phyloP scores from a whole-genome alignment of 1,140 invertebrate genomes.

The Dysdera silvatica region DNA sequence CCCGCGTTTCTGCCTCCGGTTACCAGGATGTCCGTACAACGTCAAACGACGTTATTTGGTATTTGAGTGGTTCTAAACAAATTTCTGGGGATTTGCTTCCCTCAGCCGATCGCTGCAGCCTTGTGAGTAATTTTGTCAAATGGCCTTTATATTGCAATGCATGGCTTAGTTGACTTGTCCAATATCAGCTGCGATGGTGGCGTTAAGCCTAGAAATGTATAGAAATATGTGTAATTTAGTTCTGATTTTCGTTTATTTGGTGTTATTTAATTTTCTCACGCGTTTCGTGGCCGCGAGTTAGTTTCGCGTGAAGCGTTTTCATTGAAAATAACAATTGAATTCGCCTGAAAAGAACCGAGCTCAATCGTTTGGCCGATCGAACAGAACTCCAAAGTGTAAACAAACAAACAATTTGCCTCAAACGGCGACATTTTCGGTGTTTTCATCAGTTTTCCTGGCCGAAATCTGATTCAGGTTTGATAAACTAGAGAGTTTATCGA shows the following conservation, averaged over 20 bases:
- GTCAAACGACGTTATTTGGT: neutral
- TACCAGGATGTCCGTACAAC: conserved; percentile 2
- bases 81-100: neutral
- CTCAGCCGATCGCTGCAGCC: neutral
- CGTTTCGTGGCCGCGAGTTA: too few species aligned
- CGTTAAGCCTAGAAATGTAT: conserved; percentile 1
- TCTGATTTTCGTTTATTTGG: conserved; percentile 4
- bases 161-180: conserved; percentile 3
- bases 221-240: neutral
- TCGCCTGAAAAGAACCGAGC: too few species aligned
- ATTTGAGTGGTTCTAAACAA: neutral
- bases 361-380: too few species aligned
- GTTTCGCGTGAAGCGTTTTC: too few species aligned
- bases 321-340: too few species aligned
- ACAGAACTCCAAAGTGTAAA: too few species aligned
- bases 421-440: too few species aligned
- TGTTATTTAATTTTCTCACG: too few species aligned
- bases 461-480: too few species aligned
- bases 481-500: too few species aligned
- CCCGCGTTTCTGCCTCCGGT: conserved; percentile 1
- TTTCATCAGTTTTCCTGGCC: too few species aligned
- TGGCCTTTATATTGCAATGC: neutral
- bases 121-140: neutral
- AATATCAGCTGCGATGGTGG: conserved; percentile 11
- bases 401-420: too few species aligned